phyloP scores from a whole-genome alignment of 1,140 invertebrate species.

The Aradophagus sp. region DNA sequence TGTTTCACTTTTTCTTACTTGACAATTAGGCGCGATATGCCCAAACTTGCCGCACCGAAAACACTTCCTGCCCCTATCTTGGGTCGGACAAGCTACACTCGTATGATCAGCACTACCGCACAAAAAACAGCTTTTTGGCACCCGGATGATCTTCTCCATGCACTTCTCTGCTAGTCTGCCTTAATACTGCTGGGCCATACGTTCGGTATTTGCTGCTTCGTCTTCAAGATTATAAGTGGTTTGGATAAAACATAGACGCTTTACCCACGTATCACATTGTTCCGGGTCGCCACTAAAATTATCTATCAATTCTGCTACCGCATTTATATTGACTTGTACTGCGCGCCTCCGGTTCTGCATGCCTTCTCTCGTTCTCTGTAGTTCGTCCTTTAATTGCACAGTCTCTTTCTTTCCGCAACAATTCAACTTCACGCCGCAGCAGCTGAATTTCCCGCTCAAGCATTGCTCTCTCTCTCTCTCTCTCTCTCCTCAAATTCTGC shows the following conservation, averaged over 20 bases:
- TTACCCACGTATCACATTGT: constrained; percentile 4
- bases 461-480: background rate
- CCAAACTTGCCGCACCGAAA: constrained; percentile 15
- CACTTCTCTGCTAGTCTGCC: background rate
- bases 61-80: constrained; percentile 8
- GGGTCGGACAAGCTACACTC: constrained; percentile 1
- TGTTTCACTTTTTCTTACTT: constrained; percentile 1
- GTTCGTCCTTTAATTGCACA: no score
- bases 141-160: constrained; percentile 2
- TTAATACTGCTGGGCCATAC: background rate
- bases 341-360: background rate
- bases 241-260: constrained; percentile 1
- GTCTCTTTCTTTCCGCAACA: constrained; percentile 6
- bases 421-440: constrained; percentile 1
- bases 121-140: constrained; percentile 7
- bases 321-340: constrained; percentile 1
- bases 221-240: constrained; percentile 5
- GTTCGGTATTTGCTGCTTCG: background rate
- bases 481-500: background rate
- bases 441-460: constrained; percentile 6
- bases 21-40: constrained; percentile 9
- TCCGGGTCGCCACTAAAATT: constrained; percentile 6
- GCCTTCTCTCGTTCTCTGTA: background rate
- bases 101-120: constrained; percentile 8
- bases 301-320: constrained; percentile 9